phyloP scores from a whole-genome alignment of 37 sponge, comb jelly and placozoan genomes.

The Oopsacas minuta region DNA sequence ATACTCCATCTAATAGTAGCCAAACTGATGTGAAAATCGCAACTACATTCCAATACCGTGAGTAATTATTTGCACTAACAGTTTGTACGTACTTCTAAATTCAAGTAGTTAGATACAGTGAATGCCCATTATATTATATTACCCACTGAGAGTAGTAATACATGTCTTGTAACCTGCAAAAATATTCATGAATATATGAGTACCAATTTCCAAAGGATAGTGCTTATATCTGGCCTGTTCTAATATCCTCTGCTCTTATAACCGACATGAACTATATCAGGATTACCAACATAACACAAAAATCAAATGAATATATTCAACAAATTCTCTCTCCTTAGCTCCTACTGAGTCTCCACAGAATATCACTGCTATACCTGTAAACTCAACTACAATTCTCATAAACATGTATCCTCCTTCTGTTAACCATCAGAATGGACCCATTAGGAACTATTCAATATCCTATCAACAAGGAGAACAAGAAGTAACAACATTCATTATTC shows the following conservation, averaged over 20 bases:
- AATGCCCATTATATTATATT: no score
- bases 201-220: no score
- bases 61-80: neutral
- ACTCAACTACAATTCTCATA: neutral
- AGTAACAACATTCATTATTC: neutral
- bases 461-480: neutral
- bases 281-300: no score
- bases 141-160: no score
- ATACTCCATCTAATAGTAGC: neutral
- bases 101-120: no score
- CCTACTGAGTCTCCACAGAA: neutral
- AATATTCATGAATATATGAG: no score
- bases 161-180: no score
- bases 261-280: no score
- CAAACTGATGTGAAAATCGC: neutral
- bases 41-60: neutral
- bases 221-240: no score
- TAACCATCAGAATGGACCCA: constrained; percentile 6
- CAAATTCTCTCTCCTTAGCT: neutral
- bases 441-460: neutral
- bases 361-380: neutral
- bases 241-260: no score
- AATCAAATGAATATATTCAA: no score
- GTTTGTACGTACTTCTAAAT: neutral
- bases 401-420: neutral